Evolutionary conservation across 2,113 vertebrate genomes (phyloP).

Genomic region (Serilophus lunatus): DNA sequence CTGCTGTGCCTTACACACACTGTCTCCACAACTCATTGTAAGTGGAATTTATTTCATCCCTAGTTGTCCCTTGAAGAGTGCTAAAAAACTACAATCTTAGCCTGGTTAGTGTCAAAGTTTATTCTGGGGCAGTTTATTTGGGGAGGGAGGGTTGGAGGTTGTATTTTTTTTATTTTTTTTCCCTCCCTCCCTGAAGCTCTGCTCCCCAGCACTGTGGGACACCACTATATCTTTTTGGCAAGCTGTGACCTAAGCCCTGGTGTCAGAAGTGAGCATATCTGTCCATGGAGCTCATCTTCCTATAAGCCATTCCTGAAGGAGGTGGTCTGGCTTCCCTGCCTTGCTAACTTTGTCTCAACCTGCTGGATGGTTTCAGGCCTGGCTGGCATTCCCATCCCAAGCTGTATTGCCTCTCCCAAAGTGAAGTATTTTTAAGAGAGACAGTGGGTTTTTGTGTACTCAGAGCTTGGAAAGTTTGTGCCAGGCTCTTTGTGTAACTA

Average conservation of each 20-base stretch:
- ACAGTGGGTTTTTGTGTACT: neutral
- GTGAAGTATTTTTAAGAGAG: neutral
- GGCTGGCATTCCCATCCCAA: neutral
- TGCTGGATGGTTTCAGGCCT: neutral
- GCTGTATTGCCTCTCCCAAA: neutral
- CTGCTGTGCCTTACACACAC: neutral
- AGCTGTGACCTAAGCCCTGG: neutral
- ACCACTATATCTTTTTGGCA: neutral
- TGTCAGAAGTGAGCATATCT: neutral
- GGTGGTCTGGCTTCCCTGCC: neutral
- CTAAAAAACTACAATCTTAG: neutral
- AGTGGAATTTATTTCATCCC: neutral
- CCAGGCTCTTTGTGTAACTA: neutral
- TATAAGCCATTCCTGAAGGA: neutral
- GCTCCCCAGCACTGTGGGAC: neutral
- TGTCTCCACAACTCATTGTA: rapidly evolving
- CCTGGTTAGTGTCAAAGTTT: neutral
- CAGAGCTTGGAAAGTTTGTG: neutral
- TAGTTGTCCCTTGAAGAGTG: neutral
- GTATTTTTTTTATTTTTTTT: neutral
- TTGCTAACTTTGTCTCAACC: neutral
- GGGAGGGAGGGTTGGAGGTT: neutral
- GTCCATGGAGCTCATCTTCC: neutral
- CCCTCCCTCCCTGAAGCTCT: neutral
- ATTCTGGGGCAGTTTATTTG: neutral